Evolutionary conservation across 2,113 vertebrate genomes (phyloP), one percentile per base, ranked within the genome.

Genomic region (Plectropomus leopardus): DNA sequence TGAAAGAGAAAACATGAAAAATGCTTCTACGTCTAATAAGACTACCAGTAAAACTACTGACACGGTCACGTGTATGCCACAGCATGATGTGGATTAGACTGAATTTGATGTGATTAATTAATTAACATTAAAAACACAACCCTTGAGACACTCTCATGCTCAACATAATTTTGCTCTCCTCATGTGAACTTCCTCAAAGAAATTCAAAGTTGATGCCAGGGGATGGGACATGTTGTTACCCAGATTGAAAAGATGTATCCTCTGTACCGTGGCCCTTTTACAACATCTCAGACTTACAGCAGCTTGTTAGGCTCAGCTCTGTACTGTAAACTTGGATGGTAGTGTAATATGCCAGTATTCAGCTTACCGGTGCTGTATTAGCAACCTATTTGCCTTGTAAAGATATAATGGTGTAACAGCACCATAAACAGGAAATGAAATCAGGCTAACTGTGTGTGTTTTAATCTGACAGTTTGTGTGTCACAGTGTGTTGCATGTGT

Each of bases 61-160:
- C 36, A 26, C 48, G 16, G 30, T 19, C 26, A 7, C 45, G 19
- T 10, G 45, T 63, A 26, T 48, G 17, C 32, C 64, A 21, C 59
- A 55, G 53, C 13, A 42, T 73, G 74, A 70, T 75, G 54, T 55
- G 14, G 64, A 82, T 84, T 71, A 50, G 34, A 44, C 40, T 73
- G n/a, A 84, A 69, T 65, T 47, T 70, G 13, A 57, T 36, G 30
- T 50, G 70, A 76, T 61, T 67, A 63, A 63, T 67, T 72, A 51
- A 79, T 76, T 70, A 72, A 63, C 47, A 51, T 26, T 54, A 75
- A 21, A 11, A 58, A 21, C 28, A 26, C 47, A 51, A 47, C 9
- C 21, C 8, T 21, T 14, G 60, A 58, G 51, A 68, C 0, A 15
- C 24, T 24, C 5, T 16, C 16, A 64, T 53, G 4, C 24, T 54